A percentile compares a stretch with the other conserved stretches of the same genome.
Evolutionary conservation across 1,140 invertebrate genomes (phyloP).

Genomic region (honey bee (Apis mellifera)): Amel_HAv3.1 CM009941.2:946501-947000

Average conservation of each 20-base stretch:
- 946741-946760: background rate
- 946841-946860: conserved; percentile 28
- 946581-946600: too few species aligned
- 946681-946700: background rate
- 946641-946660: conserved; percentile 4
- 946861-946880: background rate
- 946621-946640: background rate
- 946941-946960: conserved; percentile 58
- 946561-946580: background rate
- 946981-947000: conserved; percentile 46
- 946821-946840: background rate
- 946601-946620: background rate
- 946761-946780: background rate
- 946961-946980: conserved; percentile 51
- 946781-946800: conserved; percentile 44
- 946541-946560: conserved; percentile 12
- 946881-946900: background rate
- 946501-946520: conserved; percentile 25
- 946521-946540: background rate
- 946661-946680: too few species aligned
- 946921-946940: conserved; percentile 55
- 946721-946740: background rate
- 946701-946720: background rate
- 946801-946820: conserved; percentile 26
- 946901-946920: conserved; percentile 28